Evolutionary conservation across 2,113 vertebrate species (phyloP).

Genomic region (Oreochromis aureus): DNA sequence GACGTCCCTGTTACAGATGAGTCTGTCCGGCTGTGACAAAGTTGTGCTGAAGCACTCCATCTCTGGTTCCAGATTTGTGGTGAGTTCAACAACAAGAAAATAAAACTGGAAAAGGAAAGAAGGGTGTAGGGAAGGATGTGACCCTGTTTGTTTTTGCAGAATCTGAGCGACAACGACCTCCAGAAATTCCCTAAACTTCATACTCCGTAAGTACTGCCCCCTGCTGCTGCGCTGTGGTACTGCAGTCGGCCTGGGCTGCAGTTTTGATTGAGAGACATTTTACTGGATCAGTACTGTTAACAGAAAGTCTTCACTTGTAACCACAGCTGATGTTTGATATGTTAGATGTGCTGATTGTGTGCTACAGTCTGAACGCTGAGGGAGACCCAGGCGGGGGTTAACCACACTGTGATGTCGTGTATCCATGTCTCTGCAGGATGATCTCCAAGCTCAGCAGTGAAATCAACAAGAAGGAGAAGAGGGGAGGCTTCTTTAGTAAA

Average conservation of each 20-base stretch:
- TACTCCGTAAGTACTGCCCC: conserved; percentile 83
- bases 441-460: conserved; percentile 84
- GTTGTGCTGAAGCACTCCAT: conserved; percentile 79
- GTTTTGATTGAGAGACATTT: not conserved
- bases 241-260: not conserved
- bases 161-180: conserved; percentile 87
- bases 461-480: conserved; percentile 85
- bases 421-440: conserved; percentile 65
- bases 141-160: conserved; percentile 66
- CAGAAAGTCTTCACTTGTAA: not conserved
- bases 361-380: not conserved
- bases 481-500: conserved; percentile 73
- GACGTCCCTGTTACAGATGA: conserved; percentile 64
- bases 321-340: not conserved
- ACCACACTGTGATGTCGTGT: not conserved
- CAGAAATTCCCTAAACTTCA: conserved; percentile 90
- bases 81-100: conserved; percentile 64
- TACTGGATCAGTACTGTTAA: not conserved
- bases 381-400: not conserved
- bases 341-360: not conserved
- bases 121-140: not conserved
- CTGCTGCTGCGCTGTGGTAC: not conserved
- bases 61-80: conserved; percentile 85
- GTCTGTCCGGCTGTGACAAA: conserved; percentile 85
- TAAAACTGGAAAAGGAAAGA: not conserved